Percentiles rank a stretch among this genome's conserved stretches.
Conservation (phyloP, 2,888 invertebrate genomes). For the Lissonota sp. region DNA sequence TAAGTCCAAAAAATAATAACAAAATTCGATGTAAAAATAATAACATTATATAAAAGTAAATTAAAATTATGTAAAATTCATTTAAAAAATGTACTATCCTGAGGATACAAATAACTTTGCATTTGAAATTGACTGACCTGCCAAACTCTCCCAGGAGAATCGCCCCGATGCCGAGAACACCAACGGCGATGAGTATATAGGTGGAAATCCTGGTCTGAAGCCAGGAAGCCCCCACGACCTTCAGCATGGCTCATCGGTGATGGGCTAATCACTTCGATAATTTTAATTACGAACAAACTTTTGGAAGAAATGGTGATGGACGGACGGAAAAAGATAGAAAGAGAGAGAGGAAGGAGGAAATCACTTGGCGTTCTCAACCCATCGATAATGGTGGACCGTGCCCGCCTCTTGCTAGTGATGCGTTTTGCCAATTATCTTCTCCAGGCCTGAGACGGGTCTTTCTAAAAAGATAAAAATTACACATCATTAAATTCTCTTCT, state of each 20-base stretch:
- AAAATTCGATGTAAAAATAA: background rate
- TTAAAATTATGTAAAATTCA: too few relatives aligned
- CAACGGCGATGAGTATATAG: conserved; percentile 89
- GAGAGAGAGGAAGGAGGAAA: conserved; percentile 65
- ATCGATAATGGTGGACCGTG: conserved; percentile 79
- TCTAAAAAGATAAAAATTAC: conserved; percentile 41
- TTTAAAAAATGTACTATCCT: background rate
- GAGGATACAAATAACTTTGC: background rate
- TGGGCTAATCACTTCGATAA: conserved; percentile 77
- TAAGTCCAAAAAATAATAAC: background rate
- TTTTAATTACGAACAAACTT: conserved; percentile 50
- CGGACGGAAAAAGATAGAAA: conserved; percentile 43
- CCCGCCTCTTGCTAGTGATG: conserved; percentile 53
- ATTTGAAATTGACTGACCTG: conserved; percentile 83
- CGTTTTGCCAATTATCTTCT: conserved; percentile 47
- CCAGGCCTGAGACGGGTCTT: conserved; percentile 49
- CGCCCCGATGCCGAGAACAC: conserved; percentile 88
- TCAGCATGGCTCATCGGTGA: conserved; percentile 87
- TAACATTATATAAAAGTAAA: too few relatives aligned
- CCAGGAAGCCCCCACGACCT: conserved; percentile 92
- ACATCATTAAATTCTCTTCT: background rate
- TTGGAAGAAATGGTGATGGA: background rate
- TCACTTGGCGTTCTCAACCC: conserved; percentile 80
- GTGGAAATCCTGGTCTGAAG: conserved; percentile 90
- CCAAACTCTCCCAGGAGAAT: conserved; percentile 89